Conservation (phyloP, 2,888 invertebrate species). For the Pyrrhosoma nymphula region DNA sequence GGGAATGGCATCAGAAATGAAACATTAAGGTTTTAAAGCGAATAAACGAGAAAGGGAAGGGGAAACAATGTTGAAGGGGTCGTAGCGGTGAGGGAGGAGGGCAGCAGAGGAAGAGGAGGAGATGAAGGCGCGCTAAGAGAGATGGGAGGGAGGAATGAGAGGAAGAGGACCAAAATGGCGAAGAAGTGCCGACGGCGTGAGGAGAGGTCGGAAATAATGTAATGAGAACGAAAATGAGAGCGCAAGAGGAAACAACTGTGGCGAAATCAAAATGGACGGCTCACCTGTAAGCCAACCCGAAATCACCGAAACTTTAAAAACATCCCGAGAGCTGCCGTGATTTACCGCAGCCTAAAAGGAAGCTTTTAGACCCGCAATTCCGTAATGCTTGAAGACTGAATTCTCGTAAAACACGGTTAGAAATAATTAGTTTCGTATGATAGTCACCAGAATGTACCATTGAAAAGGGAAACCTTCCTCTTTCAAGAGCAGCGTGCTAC, state of each 20-base stretch:
- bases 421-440: too few relatives aligned
- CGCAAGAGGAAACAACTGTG: neutral
- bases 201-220: neutral
- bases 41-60: neutral
- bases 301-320: neutral
- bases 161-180: neutral
- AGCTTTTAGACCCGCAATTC: neutral
- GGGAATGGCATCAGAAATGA: neutral
- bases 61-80: neutral
- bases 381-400: neutral
- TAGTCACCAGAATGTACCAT: too few relatives aligned
- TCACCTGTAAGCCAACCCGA: neutral
- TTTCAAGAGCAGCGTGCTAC: too few relatives aligned
- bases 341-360: neutral
- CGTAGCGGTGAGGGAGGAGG: neutral
- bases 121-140: neutral
- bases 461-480: too few relatives aligned
- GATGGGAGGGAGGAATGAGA: neutral
- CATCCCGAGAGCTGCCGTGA: neutral
- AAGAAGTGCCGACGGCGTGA: neutral
- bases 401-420: too few relatives aligned
- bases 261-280: neutral
- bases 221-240: neutral
- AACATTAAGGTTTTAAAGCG: slow-evolving; percentile 19
- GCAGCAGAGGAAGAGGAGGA: neutral